phyloP scores from a whole-genome alignment of 2,113 vertebrate genomes.

The Atlantisia rogersi region DNA sequence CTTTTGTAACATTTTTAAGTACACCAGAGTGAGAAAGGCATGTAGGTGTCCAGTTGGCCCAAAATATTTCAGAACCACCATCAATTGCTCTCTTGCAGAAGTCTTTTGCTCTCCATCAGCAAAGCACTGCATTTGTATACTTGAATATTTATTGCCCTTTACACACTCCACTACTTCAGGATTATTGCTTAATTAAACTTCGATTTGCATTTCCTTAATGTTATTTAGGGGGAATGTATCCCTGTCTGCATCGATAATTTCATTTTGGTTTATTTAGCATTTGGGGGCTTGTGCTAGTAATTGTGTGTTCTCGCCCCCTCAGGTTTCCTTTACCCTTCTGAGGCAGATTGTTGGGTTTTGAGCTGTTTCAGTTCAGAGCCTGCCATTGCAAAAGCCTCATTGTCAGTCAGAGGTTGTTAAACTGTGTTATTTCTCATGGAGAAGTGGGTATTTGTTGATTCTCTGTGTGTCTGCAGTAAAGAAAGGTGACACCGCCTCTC shows the following conservation, averaged over 20 bases:
- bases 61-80: not conserved
- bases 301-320: not conserved
- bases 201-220: not conserved
- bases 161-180: not conserved
- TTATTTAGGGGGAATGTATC: not conserved
- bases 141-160: not conserved
- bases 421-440: not conserved
- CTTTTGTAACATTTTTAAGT: not conserved
- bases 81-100: not conserved
- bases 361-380: not conserved
- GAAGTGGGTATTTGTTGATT: not conserved
- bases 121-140: not conserved
- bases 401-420: not conserved
- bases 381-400: not conserved
- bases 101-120: not conserved
- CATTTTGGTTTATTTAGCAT: not conserved
- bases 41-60: not conserved
- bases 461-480: not conserved
- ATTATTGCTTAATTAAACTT: slow-evolving; percentile 29
- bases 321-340: not conserved
- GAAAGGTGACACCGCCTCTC: not conserved
- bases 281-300: not conserved
- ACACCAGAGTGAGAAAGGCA: not conserved
- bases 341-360: not conserved
- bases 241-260: not conserved